phyloP scores from a whole-genome alignment of 2,888 invertebrate genomes.

The Loripinus fragilis region DNA sequence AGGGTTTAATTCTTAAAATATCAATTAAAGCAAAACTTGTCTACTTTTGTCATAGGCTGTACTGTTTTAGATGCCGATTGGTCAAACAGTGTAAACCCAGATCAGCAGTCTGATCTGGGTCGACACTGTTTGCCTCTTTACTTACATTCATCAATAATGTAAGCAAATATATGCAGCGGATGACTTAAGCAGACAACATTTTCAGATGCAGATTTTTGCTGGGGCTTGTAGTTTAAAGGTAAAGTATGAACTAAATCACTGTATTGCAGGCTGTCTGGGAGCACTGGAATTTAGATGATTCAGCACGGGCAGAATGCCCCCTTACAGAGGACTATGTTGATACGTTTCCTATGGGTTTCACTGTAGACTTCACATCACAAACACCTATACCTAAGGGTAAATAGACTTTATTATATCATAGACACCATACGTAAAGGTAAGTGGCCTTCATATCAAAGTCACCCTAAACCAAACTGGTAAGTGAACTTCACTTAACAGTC shows the following conservation, averaged over 20 bases:
- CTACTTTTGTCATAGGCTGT: too few relatives aligned
- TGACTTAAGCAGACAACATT: too few relatives aligned
- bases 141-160: neutral
- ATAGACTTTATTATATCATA: too few relatives aligned
- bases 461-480: constrained; percentile 59
- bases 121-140: neutral
- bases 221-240: neutral
- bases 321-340: constrained; percentile 88
- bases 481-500: constrained; percentile 89
- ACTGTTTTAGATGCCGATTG: too few relatives aligned
- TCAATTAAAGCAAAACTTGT: too few relatives aligned
- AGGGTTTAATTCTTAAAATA: too few relatives aligned
- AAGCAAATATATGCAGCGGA: too few relatives aligned
- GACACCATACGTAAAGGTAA: constrained; percentile 57
- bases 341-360: constrained; percentile 92
- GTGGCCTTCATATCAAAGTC: constrained; percentile 78
- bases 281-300: constrained; percentile 91
- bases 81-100: neutral
- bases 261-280: constrained; percentile 86
- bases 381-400: constrained; percentile 78
- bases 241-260: neutral
- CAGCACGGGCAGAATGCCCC: constrained; percentile 92
- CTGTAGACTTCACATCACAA: constrained; percentile 89
- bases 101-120: neutral
- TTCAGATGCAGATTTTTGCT: too few relatives aligned